A percentile compares a stretch with the other conserved stretches of the same genome.
These are phyloP conservation scores for Villa cingulata DNA, from an alignment of 2,888 invertebrate genomes.

Conservation along the genomic window DNA sequence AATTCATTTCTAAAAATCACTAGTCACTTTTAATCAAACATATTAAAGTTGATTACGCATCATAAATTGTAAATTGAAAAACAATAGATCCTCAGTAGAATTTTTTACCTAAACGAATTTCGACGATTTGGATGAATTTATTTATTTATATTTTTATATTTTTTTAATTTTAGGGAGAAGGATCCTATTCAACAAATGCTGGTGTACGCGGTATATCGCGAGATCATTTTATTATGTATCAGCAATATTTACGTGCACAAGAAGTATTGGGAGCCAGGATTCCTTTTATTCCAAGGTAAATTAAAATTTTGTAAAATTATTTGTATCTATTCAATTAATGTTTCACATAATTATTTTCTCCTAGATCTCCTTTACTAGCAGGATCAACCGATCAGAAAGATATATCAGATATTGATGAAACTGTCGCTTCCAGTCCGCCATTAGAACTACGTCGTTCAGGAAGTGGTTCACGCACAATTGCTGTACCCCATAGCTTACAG, in stretches of 20 bases:
- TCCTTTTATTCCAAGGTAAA: conserved; percentile 21
- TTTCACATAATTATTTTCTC: background rate
- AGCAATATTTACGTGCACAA: conserved; percentile 40
- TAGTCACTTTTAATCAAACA: no score
- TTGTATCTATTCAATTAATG: background rate
- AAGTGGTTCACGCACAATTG: conserved; percentile 43
- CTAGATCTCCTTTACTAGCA: conserved; percentile 21
- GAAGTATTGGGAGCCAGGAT: conserved; percentile 25
- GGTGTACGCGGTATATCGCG: conserved; percentile 24
- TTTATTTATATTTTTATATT: background rate
- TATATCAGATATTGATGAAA: conserved; percentile 29
- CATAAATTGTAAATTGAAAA: no score
- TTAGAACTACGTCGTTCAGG: conserved; percentile 52
- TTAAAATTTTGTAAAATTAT: background rate
- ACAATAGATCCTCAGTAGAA: no score
- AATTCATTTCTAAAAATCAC: no score
- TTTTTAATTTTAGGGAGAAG: conserved; percentile 39
- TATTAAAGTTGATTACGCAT: no score
- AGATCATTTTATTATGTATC: conserved; percentile 30
- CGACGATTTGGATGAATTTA: no score
- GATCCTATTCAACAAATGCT: conserved; percentile 34
- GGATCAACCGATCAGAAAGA: conserved; percentile 20
- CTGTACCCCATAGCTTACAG: conserved; percentile 53
- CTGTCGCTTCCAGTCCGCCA: conserved; percentile 54
- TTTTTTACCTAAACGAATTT: no score